phyloP scores from a whole-genome alignment of 2,888 invertebrate species.

The Xylocampa areola region DNA sequence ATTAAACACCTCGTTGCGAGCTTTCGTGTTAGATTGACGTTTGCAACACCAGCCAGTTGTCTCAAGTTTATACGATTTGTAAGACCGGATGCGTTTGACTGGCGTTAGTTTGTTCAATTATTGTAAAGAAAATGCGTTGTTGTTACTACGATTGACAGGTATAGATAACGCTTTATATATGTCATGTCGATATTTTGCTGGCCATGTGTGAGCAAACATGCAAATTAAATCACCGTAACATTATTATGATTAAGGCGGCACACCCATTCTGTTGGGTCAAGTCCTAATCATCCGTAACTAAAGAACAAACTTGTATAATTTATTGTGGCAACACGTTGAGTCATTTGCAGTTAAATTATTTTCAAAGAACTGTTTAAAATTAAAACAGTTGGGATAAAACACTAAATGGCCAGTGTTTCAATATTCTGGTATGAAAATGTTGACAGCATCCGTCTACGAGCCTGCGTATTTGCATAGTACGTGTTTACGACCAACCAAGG shows the following conservation, averaged over 20 bases:
- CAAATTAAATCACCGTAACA: conserved; percentile 50
- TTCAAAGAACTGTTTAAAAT: conserved; percentile 47
- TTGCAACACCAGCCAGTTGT: conserved; percentile 65
- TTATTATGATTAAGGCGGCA: conserved; percentile 48
- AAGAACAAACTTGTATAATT: conserved; percentile 49
- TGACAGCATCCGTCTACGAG: conserved; percentile 72
- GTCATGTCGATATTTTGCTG: conserved; percentile 34
- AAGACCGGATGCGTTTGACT: conserved; percentile 84
- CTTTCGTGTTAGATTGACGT: conserved; percentile 83
- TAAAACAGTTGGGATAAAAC: conserved; percentile 47
- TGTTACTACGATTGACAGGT: conserved; percentile 51
- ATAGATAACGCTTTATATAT: conserved; percentile 46
- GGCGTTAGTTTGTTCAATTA: conserved; percentile 81
- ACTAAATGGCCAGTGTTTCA: conserved; percentile 59
- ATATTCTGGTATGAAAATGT: conserved; percentile 74
- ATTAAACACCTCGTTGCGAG: conserved; percentile 86
- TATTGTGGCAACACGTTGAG: conserved; percentile 38
- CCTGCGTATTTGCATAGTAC: conserved; percentile 74
- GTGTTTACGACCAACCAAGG: conserved; percentile 69
- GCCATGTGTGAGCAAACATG: conserved; percentile 43
- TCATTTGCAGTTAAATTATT: conserved; percentile 47
- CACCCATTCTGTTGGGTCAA: conserved; percentile 48
- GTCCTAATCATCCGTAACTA: conserved; percentile 49
- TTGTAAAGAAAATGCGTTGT: conserved; percentile 68
- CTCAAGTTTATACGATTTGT: conserved; percentile 71